Evolutionary conservation across 92 coral and sea anemone genomes (phyloP).

Genomic region (Heteractis magnifica): DNA sequence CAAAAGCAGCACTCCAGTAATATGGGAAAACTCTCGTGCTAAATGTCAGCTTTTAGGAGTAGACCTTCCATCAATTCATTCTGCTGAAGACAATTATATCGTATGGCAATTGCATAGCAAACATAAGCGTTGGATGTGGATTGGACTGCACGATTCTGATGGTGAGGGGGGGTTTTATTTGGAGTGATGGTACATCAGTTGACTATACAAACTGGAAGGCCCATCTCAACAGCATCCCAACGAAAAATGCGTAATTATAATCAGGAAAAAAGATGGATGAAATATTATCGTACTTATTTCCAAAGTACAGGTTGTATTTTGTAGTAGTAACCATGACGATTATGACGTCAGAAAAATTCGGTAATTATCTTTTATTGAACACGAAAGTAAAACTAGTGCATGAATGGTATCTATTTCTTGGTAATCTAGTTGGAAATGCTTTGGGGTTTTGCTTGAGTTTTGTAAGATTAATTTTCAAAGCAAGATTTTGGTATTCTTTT

Average conservation of each 20-base stretch:
- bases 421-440: no score
- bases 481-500: no score
- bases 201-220: conserved; percentile 18
- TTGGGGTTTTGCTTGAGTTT: no score
- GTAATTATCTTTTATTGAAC: no score
- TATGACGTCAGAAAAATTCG: no score
- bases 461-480: no score
- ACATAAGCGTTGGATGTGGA: neutral
- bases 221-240: neutral
- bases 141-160: neutral
- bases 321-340: no score
- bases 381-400: no score
- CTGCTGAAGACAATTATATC: neutral
- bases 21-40: neutral
- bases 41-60: neutral
- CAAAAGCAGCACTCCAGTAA: no score
- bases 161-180: neutral
- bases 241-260: neutral
- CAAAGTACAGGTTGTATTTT: no score
- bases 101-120: neutral
- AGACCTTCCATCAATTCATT: conserved; percentile 15
- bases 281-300: neutral
- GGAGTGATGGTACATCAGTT: conserved; percentile 23
- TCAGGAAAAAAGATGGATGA: neutral
- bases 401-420: no score